A percentile compares a stretch with the other conserved stretches of the same genome.
These are phyloP conservation scores for Pimephales promelas DNA, from an alignment of 2,113 vertebrate species.

Conservation along the genomic window DNA sequence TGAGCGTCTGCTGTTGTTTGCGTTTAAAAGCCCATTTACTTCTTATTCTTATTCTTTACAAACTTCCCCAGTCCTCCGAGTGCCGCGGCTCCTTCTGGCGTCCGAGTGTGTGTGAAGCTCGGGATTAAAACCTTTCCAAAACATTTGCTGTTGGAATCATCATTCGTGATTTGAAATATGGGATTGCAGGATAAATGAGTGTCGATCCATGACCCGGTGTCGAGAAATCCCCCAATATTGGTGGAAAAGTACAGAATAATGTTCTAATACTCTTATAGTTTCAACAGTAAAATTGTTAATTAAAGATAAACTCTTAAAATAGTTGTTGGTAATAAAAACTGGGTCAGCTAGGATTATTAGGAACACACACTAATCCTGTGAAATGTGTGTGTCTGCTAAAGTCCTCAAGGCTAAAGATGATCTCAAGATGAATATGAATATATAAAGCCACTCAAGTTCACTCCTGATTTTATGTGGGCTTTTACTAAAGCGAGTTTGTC, in stretches of 20 bases:
- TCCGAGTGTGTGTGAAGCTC: too few species aligned
- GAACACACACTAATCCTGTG: too few species aligned
- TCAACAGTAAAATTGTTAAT: too few species aligned
- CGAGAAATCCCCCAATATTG: too few species aligned
- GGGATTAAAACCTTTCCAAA: not conserved
- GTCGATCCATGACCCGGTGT: too few species aligned
- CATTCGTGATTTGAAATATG: not conserved
- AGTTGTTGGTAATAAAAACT: too few species aligned
- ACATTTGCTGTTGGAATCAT: not conserved
- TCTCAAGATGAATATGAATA: not conserved
- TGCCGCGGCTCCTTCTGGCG: not conserved
- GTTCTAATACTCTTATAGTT: too few species aligned
- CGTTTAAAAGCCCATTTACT: constrained; percentile 71
- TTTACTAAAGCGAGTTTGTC: constrained; percentile 5
- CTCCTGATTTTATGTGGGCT: not conserved
- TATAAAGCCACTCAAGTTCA: not conserved
- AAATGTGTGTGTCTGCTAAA: not conserved
- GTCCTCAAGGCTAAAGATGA: not conserved
- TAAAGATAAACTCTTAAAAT: too few species aligned
- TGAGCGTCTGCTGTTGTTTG: constrained; percentile 69
- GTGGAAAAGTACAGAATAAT: too few species aligned
- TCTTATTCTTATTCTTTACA: constrained; percentile 58
- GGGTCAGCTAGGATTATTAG: too few species aligned
- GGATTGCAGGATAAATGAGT: not conserved
- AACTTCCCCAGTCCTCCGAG: constrained; percentile 61